Base-by-base conservation (phyloP, 2,888 invertebrate species). In the Plagodis dolabraria region DNA sequence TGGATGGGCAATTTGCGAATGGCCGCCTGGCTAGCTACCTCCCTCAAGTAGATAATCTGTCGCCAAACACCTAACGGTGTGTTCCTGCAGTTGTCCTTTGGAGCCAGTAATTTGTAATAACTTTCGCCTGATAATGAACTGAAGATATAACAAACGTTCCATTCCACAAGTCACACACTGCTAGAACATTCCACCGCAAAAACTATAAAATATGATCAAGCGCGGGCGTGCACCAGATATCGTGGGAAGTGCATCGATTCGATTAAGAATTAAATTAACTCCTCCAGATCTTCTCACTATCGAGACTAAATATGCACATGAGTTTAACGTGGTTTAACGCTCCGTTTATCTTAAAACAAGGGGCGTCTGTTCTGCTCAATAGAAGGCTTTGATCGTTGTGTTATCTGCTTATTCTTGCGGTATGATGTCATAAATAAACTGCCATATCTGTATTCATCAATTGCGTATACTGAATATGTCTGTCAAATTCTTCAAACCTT, bases 221-320 rank as follows among this genome's bases (percentile, higher is more conserved):
- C 67, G 67, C 60, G 71, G 65, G 72, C 75, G 72, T 76, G 79
- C 67, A 66, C 64, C 57, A 60, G 54, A 62, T 74, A 66, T 76
- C 82, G 83, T 85, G 85, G 78, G 85, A 87, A 86, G 75, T 77
- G 79, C 76, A 80, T 78, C 77, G 80, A 81, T 80, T 86, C 74
- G 78, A 84, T 86, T 83, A 82, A 75, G 76, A 74, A 73, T 76
- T 79, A 71, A 82, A 86, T 87, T 86, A 86, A 73, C 77, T 82
- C 71, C 65, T 76, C 65, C 67, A 69, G 71, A 76, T 75, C 68
- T 72, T 69, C 71, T 65, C 33, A 63, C 64, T 67, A 79, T 79
- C 75, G 10, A 42, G 42, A 42, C 8, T 10, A 63, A 77, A 83
- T 81, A 75, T 76, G 76, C 71, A 76, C 72, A 66, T 63, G 76